Evolutionary conservation across 2,797 vertebrate species (phyloP), one percentile per base, ranked within the genome.

Genomic region (Enteromius radiatus): DNA sequence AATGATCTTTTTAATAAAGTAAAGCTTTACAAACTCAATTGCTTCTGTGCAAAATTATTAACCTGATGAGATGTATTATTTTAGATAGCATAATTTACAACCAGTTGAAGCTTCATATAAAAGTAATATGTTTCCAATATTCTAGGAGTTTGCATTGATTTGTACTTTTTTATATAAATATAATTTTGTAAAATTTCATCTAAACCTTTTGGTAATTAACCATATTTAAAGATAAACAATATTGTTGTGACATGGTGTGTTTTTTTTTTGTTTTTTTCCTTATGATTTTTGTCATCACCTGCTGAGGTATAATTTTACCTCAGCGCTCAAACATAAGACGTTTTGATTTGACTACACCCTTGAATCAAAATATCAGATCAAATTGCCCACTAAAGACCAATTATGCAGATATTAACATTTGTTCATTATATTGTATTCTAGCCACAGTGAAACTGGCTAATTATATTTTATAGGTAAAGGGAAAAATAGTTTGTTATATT

Each of bases 1-100:
- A 82, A 52, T 80, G 78, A 69, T 85, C 83, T 88, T 86, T 84
- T 88, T 85, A 86, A 88, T 88, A 85, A 85, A 81, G 84, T 88
- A 85, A 82, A 81, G 84, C 87, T 87, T 88, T 88, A 84, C 76
- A 88, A 54, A 84, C 45, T 43, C 61, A 75, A 74, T 1, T 36
- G 17, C 56, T 43, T 81, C 19, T 12, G 9, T 63, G 9, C 9
- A 10, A 36, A 8, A 1, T 23, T 73, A 12, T 45, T 41, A 21
- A 79, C 5, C 15, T 43, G 19, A 26, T 17, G 38, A 10, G n/a
- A 7, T 3, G 7, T 59, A 8, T 75, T 31, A 10, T 28, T 49
- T 21, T 31, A 31, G 49, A 28, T 28, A 4, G 14, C 17, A 2
- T 26, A 3, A 15, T 8, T 23, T 43, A 10, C 14, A 69, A 43